Base-by-base conservation (phyloP, 2,797 vertebrate species). In the Anguilla anguilla region DNA sequence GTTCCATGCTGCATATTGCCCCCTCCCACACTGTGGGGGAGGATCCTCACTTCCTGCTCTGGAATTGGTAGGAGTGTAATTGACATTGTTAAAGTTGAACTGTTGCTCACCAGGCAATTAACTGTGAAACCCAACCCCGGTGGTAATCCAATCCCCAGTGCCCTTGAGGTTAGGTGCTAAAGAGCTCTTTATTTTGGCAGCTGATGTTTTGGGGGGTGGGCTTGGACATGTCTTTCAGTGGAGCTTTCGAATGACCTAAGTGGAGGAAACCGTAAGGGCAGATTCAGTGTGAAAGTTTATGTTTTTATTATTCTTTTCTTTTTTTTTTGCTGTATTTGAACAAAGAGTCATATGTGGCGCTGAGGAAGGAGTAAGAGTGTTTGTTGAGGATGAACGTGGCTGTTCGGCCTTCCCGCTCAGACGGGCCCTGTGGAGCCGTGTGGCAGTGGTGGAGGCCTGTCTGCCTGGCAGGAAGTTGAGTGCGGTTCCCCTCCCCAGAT, bases 31-130 rank as follows among this genome's bases (percentile, higher is more conserved):
- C 25, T 43, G 46, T 2, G 43, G 57, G 55, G 83, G 74, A 25
- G 79, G n/a, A 49, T 39, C 13, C 7, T 0, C 46, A 39, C 53
- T 77, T 77, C 87, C 51, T 28, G 83, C 9, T 83, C 83, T 72
- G 39, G 22, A 39, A 35, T 51, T 85, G 87, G 83, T 77, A 31
- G 51, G 87, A 72, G 86, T 87, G 90, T 86, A 88, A 90, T 93
- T 93, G 91, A 94, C 90, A 92, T 94, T 92, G 92, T 94, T 92
- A 90, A 91, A 90, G 91, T 90, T 91, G 86, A 92, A 94, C 92
- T 92, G 90, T 93, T 94, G 92, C 92, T 94, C 88, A 92, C 92
- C 86, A 89, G 89, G 88, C 92, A 91, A 90, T 93, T 94, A 93
- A 92, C 83, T 61, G 86, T 91, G 93, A 94, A 92, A 94, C 92